These are phyloP conservation scores for Apocrypta bakeri DNA, from an alignment of 1,140 invertebrate genomes.

Conservation along the genomic window DNA sequence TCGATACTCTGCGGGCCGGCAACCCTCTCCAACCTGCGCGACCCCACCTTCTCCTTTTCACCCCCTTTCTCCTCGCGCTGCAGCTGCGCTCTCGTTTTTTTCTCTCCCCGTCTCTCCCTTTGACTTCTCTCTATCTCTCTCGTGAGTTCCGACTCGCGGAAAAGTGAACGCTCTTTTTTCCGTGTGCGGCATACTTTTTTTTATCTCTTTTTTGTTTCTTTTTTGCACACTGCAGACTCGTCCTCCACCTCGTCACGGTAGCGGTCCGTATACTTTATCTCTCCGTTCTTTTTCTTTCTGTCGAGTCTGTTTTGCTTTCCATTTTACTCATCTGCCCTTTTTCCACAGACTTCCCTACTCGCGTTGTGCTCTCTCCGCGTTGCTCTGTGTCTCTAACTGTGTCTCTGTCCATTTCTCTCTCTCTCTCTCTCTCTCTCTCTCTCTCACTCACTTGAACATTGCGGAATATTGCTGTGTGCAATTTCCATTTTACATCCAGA, in stretches of 20 bases:
- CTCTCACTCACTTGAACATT: too few relatives aligned
- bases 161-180: conserved; percentile 30
- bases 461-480: background rate
- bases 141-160: background rate
- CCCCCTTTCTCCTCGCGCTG: conserved; percentile 50
- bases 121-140: conserved; percentile 35
- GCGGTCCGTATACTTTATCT: conserved; percentile 35
- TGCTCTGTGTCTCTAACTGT: conserved; percentile 52
- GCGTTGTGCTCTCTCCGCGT: conserved; percentile 49
- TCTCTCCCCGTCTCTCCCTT: conserved; percentile 45
- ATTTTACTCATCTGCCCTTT: conserved; percentile 12
- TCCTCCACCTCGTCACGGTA: conserved; percentile 6
- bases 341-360: conserved; percentile 3
- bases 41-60: conserved; percentile 55
- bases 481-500: background rate
- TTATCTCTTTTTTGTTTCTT: too few relatives aligned
- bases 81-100: conserved; percentile 26
- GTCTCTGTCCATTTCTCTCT: conserved; percentile 14
- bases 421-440: background rate
- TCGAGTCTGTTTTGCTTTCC: conserved; percentile 27
- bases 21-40: conserved; percentile 55
- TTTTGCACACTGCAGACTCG: conserved; percentile 25
- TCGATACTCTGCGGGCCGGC: conserved; percentile 73
- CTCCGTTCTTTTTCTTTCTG: conserved; percentile 25
- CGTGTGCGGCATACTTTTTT: background rate